Evolutionary conservation across 1,140 invertebrate species (phyloP).

Genomic region (Drosophila sp.): DNA sequence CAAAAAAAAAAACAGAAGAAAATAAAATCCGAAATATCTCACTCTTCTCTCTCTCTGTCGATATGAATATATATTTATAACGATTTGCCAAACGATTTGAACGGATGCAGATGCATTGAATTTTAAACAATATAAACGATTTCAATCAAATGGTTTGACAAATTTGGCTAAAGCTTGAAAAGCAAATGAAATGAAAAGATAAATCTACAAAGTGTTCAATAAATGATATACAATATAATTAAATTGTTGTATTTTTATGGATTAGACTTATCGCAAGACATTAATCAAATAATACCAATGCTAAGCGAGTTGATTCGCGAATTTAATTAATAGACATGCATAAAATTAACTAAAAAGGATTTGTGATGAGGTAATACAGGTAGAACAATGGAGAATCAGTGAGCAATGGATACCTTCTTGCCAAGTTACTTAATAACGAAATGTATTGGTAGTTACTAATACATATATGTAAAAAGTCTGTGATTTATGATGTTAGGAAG

Average conservation of each 20-base stretch:
- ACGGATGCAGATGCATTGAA: slow-evolving; percentile 59
- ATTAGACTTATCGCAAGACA: slow-evolving; percentile 19
- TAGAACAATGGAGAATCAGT: neutral
- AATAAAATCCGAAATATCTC: neutral
- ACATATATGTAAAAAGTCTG: too few relatives aligned
- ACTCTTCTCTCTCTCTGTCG: neutral
- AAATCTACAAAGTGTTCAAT: slow-evolving; percentile 43
- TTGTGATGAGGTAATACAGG: neutral
- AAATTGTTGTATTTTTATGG: slow-evolving; percentile 8
- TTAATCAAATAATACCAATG: slow-evolving; percentile 33
- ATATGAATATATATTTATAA: neutral
- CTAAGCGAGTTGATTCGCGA: neutral
- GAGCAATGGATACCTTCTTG: neutral
- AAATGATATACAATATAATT: slow-evolving; percentile 14
- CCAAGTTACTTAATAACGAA: too few relatives aligned
- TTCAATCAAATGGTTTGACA: slow-evolving; percentile 50
- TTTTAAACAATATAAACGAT: slow-evolving; percentile 56
- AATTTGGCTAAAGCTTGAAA: slow-evolving; percentile 37
- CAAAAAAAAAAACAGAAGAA: slow-evolving; percentile 42
- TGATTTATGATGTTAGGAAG: too few relatives aligned
- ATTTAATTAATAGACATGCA: slow-evolving; percentile 31
- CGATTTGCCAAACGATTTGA: slow-evolving; percentile 67
- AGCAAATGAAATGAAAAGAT: slow-evolving; percentile 15
- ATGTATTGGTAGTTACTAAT: too few relatives aligned
- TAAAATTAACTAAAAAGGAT: slow-evolving; percentile 3